These are phyloP conservation scores for Rhizomys pruinosus DNA, from an alignment of 2,113 vertebrate genomes.

Conservation along the genomic window DNA sequence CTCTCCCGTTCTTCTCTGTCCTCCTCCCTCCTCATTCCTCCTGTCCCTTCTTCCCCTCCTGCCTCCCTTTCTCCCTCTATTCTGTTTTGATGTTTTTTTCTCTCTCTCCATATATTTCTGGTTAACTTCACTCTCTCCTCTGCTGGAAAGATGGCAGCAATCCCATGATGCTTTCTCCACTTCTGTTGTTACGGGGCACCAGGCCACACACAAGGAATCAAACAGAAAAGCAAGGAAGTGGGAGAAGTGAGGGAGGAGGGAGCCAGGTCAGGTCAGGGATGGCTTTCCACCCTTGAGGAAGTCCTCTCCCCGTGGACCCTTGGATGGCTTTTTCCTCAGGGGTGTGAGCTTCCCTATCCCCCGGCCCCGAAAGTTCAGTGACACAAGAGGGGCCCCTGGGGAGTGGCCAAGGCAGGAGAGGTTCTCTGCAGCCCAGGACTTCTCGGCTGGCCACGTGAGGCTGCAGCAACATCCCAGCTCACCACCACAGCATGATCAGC, in stretches of 20 bases:
- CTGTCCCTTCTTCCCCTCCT: too few relatives aligned
- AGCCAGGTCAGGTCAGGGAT: too few relatives aligned
- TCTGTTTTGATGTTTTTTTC: background rate
- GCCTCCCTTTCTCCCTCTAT: background rate
- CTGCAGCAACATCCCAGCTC: background rate
- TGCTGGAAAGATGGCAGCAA: background rate
- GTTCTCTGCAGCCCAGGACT: background rate
- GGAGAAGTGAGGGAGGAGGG: background rate
- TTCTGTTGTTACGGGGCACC: background rate
- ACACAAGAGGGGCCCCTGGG: too few relatives aligned
- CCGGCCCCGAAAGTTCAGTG: background rate
- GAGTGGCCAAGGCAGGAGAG: background rate
- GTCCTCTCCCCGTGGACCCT: fast-evolving
- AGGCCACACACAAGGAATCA: background rate
- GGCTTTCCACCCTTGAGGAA: background rate
- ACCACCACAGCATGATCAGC: background rate
- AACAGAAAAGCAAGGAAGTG: background rate
- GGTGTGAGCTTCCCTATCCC: background rate
- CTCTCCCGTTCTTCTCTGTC: background rate
- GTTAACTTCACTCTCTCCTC: background rate
- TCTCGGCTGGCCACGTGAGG: fast-evolving
- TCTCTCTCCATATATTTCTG: background rate
- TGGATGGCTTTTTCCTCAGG: background rate
- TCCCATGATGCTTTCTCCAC: background rate
- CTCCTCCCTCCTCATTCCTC: too few relatives aligned